These are phyloP conservation scores for Prionchulus punctatus DNA, from an alignment of 2,888 invertebrate species.

Conservation along the genomic window DNA sequence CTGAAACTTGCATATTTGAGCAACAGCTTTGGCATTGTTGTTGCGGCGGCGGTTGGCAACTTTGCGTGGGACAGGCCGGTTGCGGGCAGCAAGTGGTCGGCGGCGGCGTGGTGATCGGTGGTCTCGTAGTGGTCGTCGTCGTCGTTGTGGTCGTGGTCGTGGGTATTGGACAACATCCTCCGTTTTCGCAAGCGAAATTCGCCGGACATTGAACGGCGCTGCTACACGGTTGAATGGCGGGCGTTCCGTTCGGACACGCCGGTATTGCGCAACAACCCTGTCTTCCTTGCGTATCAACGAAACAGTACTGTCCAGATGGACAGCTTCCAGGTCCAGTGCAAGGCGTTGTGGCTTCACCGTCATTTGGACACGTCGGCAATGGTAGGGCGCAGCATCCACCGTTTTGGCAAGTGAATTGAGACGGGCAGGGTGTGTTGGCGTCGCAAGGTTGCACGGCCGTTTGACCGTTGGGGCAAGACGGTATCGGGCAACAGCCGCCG, in stretches of 20 bases:
- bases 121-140: background rate
- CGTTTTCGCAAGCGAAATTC: conserved; percentile 24
- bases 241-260: conserved; percentile 5
- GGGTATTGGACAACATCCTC: conserved; percentile 14
- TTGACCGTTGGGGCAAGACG: conserved; percentile 23
- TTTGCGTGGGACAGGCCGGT: background rate
- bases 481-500: conserved; percentile 27
- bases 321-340: conserved; percentile 9
- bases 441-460: background rate
- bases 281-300: conserved; percentile 2
- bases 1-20: conserved; percentile 17
- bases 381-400: conserved; percentile 10
- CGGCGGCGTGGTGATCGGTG: background rate
- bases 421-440: background rate
- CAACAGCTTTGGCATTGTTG: conserved; percentile 13
- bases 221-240: conserved; percentile 14
- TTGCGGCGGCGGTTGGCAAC: background rate
- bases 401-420: conserved; percentile 5
- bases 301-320: conserved; percentile 7
- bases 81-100: background rate
- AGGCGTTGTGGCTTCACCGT: background rate
- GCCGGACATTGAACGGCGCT: conserved; percentile 21
- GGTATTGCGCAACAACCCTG: conserved; percentile 10
- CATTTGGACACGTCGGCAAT: conserved; percentile 9
- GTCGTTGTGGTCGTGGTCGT: background rate